phyloP scores from a whole-genome alignment of 2,888 invertebrate species.

The Luperina testacea region DNA sequence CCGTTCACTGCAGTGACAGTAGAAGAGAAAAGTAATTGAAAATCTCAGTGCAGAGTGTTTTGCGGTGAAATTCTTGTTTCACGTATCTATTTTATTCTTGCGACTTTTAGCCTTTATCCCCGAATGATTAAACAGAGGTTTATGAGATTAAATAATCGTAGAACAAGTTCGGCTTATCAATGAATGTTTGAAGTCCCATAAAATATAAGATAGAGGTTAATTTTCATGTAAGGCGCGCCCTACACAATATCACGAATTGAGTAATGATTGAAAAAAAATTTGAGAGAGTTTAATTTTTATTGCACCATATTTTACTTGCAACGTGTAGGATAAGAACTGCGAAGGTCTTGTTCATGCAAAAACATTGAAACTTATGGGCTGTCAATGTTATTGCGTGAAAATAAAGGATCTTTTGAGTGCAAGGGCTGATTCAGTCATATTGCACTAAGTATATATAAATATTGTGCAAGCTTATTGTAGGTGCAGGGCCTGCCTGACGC shows the following conservation, averaged over 20 bases:
- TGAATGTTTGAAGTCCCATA: not conserved
- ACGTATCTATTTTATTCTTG: constrained; percentile 17
- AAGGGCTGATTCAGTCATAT: too few species aligned
- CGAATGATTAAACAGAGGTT: constrained; percentile 7
- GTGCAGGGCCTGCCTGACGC: too few species aligned
- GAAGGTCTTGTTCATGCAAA: not conserved
- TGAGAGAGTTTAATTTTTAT: not conserved
- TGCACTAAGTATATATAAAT: too few species aligned
- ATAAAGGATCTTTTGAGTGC: too few species aligned
- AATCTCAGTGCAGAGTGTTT: constrained; percentile 36
- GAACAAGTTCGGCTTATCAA: constrained; percentile 14
- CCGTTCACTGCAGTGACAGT: constrained; percentile 39
- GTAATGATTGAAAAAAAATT: not conserved
- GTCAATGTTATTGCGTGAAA: not conserved
- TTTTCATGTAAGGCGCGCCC: not conserved
- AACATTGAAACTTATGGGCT: too few species aligned
- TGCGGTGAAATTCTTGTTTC: constrained; percentile 15
- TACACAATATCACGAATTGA: not conserved
- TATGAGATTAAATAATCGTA: constrained; percentile 6
- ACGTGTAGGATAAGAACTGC: not conserved
- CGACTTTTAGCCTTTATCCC: not conserved
- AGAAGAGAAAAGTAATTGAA: constrained; percentile 49
- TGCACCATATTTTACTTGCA: not conserved
- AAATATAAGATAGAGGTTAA: not conserved
- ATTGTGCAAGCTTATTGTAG: too few species aligned